Evolutionary conservation across 2,797 vertebrate species (phyloP), one percentile per base, ranked within the genome.

Genomic region (Sebastes hopkinsi): DNA sequence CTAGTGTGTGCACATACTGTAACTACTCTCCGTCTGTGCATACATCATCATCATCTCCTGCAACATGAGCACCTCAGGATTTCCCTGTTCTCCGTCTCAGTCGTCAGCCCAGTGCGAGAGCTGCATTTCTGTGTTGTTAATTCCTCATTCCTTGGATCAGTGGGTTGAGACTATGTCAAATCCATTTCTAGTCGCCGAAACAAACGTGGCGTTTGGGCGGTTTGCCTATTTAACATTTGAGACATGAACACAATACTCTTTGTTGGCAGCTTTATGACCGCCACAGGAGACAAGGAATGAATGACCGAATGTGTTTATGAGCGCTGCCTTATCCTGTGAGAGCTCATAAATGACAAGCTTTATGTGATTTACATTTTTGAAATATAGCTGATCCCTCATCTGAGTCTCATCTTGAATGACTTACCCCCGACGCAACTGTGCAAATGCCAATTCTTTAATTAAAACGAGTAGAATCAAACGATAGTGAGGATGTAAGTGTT

Each of bases 321-420:
- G 79, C 61, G 2, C 54, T 25, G 61, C 32, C 8, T 85, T 56
- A 61, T 83, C 86, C 84, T 77, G 9, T 0, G 67, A 87, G 85
- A 77, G 67, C 91, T 89, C 83, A 67, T 88, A 91, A 91, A 90
- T 68, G 74, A 88, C 75, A 69, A 64, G 52, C 70, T 73, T 72
- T 11, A 3, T 71, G 42, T 82, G 89, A 91, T 90, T 90, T 88
- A 88, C 82, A 81, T 77, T 68, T 75, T 12, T 78, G 71, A 69
- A 70, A 73, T 38, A 59, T 38, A 23, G 77, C 68, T 62, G 50
- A 60, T 46, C 64, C 50, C 32, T 80, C 62, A 64, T 85, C 77
- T 42, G 32, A 2, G 62, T 1, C 56, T 80, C 59, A 60, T 87
- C 67, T 62, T 64, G 66, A 75, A 60, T 36, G 50, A 55, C 75